Conservation (phyloP, 1,140 invertebrate genomes). For the Telenomus remus region DNA sequence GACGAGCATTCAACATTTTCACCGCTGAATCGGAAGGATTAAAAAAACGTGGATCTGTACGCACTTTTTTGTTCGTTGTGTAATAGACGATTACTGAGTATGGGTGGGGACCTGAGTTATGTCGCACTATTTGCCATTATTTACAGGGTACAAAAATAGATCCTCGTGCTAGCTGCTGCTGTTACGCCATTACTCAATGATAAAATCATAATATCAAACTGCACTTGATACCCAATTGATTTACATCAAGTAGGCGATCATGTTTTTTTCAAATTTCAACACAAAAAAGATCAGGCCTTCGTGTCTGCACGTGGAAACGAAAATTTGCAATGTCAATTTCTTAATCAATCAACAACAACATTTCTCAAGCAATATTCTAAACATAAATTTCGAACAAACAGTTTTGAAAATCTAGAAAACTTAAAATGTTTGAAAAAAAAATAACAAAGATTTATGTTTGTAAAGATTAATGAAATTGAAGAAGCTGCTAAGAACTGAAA, state of each 20-base stretch:
- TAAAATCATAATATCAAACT: conserved; percentile 27
- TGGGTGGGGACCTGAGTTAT: conserved; percentile 30
- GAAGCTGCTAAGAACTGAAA: no score
- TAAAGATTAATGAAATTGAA: no score
- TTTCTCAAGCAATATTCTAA: no score
- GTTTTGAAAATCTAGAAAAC: no score
- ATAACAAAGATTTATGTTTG: no score
- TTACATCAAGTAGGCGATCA: neutral
- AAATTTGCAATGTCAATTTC: no score
- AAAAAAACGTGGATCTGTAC: conserved; percentile 42
- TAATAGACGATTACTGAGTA: conserved; percentile 14
- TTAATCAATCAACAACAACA: no score
- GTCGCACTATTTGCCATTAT: conserved; percentile 45
- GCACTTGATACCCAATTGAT: conserved; percentile 10
- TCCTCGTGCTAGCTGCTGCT: conserved; percentile 11
- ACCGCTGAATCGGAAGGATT: conserved; percentile 14
- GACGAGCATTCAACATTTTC: conserved; percentile 20
- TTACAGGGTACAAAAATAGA: conserved; percentile 50
- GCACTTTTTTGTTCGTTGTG: conserved; percentile 41
- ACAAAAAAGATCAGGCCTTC: no score
- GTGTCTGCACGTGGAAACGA: no score
- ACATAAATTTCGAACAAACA: no score
- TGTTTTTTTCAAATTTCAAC: no score
- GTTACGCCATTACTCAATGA: conserved; percentile 38
- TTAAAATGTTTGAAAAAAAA: no score